Conservation (phyloP, 1,140 invertebrate genomes). For the Plectrocnemia conspersa region DNA sequence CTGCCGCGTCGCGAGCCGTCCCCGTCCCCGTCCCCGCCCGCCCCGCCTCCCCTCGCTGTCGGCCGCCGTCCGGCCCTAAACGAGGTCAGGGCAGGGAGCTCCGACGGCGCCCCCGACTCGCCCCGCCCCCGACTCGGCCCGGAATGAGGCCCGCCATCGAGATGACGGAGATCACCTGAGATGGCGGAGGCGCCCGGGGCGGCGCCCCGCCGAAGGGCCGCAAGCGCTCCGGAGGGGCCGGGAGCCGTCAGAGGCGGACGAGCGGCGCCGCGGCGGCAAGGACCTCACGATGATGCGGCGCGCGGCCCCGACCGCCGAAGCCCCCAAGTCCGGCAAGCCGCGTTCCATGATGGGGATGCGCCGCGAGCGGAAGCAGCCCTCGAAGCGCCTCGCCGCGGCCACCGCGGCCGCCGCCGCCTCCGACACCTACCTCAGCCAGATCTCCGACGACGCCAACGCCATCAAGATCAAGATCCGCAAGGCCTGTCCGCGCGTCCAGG, state of each 20-base stretch:
- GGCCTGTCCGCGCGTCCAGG: conserved; percentile 16
- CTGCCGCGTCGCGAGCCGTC: conserved; percentile 38
- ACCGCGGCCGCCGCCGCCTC: conserved; percentile 24
- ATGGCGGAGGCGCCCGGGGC: conserved; percentile 1
- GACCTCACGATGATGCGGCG: conserved; percentile 16
- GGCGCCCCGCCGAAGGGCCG: conserved; percentile 43
- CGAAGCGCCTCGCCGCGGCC: conserved; percentile 44
- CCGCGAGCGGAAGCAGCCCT: conserved; percentile 44
- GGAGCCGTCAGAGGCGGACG: conserved; percentile 44
- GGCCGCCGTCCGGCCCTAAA: neutral
- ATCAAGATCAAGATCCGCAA: conserved; percentile 48
- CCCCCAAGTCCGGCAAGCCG: conserved; percentile 50
- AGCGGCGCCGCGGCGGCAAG: conserved; percentile 35
- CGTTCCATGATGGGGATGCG: conserved; percentile 48
- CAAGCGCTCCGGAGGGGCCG: conserved; percentile 38
- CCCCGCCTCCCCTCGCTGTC: neutral
- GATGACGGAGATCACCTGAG: conserved; percentile 1
- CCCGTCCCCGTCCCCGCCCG: neutral
- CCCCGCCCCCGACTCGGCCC: neutral
- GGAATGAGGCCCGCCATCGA: neutral
- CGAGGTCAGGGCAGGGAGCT: neutral
- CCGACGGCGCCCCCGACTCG: neutral
- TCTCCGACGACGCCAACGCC: conserved; percentile 46
- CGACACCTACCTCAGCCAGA: conserved; percentile 50
- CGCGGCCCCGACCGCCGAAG: conserved; percentile 43